phyloP scores from a whole-genome alignment of 2,113 vertebrate genomes.

The Centrocercus urophasianus region DNA sequence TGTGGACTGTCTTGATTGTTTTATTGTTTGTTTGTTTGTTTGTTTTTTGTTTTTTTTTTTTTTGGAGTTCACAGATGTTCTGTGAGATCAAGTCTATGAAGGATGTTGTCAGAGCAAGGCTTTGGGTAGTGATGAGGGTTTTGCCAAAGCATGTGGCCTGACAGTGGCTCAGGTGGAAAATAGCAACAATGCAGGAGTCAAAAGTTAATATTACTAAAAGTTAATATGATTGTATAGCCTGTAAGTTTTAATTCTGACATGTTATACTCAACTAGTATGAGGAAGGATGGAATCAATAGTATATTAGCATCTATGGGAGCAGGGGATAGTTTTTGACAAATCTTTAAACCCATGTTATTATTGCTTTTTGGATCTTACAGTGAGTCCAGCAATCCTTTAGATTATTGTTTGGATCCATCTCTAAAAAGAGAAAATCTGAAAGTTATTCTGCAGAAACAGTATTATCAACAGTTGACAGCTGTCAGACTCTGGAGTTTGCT shows the following conservation, averaged over 20 bases:
- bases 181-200: background rate
- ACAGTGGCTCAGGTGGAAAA: background rate
- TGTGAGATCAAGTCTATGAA: background rate
- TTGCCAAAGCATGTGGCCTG: background rate
- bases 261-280: background rate
- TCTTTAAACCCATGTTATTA: background rate
- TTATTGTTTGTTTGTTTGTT: too few relatives aligned
- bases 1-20: background rate
- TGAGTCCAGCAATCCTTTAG: background rate
- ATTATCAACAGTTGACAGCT: background rate
- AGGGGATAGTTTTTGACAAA: background rate
- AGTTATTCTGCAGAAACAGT: background rate
- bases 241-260: background rate
- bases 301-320: background rate
- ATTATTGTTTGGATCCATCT: background rate
- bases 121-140: background rate
- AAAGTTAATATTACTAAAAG: background rate
- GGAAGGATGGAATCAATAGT: background rate
- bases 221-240: background rate
- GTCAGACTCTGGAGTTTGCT: background rate
- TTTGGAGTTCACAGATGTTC: background rate
- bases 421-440: background rate
- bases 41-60: background rate
- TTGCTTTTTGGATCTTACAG: background rate
- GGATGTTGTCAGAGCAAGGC: background rate